Evolutionary conservation across 2,113 vertebrate genomes (phyloP).

Genomic region (Lepisosteus oculatus): DNA sequence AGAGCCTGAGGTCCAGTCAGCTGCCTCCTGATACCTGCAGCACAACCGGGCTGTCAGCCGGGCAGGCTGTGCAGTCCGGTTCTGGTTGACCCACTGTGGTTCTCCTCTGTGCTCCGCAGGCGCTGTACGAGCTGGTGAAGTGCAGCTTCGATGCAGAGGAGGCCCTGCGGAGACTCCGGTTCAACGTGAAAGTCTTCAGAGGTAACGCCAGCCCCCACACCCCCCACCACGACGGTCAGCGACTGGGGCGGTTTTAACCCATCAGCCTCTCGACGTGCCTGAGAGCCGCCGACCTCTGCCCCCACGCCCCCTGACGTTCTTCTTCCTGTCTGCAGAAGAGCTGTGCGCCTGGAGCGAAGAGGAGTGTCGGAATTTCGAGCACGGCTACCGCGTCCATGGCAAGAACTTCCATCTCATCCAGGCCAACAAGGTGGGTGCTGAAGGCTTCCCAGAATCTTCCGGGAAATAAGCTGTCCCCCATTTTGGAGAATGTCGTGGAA

Average conservation of each 20-base stretch:
- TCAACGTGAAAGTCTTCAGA: slow-evolving; percentile 90
- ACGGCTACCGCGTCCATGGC: slow-evolving; percentile 90
- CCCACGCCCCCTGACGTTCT: too few relatives aligned
- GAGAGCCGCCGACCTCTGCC: not conserved
- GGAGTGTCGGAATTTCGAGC: slow-evolving; percentile 88
- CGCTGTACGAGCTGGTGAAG: slow-evolving; percentile 90
- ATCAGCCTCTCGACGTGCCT: too few relatives aligned
- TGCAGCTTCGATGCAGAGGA: slow-evolving; percentile 90
- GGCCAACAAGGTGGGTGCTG: slow-evolving; percentile 83
- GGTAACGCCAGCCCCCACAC: slow-evolving; percentile 61
- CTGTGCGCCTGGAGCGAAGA: slow-evolving; percentile 91
- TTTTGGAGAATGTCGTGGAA: too few relatives aligned
- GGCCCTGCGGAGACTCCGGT: slow-evolving; percentile 79
- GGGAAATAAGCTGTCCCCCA: too few relatives aligned
- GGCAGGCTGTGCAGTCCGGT: too few relatives aligned
- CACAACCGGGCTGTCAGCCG: too few relatives aligned
- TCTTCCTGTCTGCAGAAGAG: slow-evolving; percentile 63
- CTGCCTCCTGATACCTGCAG: too few relatives aligned
- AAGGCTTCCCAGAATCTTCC: not conserved
- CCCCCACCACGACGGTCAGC: too few relatives aligned
- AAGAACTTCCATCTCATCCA: slow-evolving; percentile 98
- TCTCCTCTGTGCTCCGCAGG: slow-evolving; percentile 54
- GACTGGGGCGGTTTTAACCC: too few relatives aligned
- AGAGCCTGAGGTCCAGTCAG: too few relatives aligned
- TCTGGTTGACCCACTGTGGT: too few relatives aligned